Evolutionary conservation across 2,113 vertebrate species (phyloP).

Genomic region (Thamnophis sirtalis): DNA sequence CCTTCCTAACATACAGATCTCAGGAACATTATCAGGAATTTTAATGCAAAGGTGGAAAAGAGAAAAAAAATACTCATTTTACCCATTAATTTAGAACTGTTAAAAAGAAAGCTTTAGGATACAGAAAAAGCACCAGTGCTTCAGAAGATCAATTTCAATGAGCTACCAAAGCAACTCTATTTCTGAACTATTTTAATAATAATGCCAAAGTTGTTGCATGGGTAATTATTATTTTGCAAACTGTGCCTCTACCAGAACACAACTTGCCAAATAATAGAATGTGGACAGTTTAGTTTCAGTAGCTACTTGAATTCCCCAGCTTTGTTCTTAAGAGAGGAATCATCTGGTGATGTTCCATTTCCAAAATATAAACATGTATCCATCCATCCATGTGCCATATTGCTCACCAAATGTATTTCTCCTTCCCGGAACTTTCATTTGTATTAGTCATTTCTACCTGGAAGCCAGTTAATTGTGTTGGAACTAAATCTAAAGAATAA

Average conservation of each 20-base stretch:
- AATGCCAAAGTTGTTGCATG: not conserved
- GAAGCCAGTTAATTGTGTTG: not conserved
- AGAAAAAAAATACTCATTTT: not conserved
- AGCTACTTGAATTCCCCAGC: not conserved
- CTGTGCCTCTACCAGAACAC: not conserved
- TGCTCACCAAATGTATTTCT: not conserved
- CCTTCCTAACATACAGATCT: not conserved
- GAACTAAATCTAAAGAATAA: not conserved
- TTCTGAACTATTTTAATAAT: not conserved
- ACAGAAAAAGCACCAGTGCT: not conserved
- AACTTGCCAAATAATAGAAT: not conserved
- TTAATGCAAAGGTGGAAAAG: no score
- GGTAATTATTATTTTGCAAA: not conserved
- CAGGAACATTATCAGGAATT: not conserved
- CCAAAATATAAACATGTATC: not conserved
- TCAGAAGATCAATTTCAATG: not conserved
- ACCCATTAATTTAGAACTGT: not conserved
- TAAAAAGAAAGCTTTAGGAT: not conserved
- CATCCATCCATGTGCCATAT: not conserved
- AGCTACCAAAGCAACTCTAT: not conserved
- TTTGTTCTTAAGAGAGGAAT: not conserved
- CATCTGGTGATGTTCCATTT: not conserved
- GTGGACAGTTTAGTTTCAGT: not conserved
- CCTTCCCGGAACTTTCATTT: not conserved
- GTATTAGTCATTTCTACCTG: not conserved